These are phyloP conservation scores for Erythrolamprus reginae DNA, from an alignment of 2,113 vertebrate species.

Conservation along the genomic window DNA sequence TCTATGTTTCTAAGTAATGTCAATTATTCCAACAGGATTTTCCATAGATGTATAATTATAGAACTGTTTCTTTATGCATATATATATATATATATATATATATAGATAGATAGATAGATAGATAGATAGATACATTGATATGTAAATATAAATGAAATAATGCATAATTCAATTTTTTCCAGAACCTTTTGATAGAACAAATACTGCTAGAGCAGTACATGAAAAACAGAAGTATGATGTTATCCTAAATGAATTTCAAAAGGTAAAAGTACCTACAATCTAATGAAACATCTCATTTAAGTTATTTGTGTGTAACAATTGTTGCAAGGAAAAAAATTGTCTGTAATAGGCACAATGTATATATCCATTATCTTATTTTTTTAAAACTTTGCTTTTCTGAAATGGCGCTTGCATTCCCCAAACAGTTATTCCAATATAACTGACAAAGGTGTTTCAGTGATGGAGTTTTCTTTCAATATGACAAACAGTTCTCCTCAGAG, in stretches of 20 bases:
- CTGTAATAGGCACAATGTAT: neutral
- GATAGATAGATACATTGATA: neutral
- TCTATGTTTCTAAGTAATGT: no score
- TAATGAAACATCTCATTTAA: neutral
- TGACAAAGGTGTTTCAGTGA: neutral
- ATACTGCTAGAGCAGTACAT: slow-evolving; percentile 93
- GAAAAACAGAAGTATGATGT: slow-evolving; percentile 86
- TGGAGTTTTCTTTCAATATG: neutral
- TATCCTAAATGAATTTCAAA: slow-evolving; percentile 79
- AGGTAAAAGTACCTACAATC: slow-evolving; percentile 70
- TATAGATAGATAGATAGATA: neutral
- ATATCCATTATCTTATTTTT: neutral
- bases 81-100: no score
- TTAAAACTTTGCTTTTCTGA: neutral
- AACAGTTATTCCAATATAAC: neutral
- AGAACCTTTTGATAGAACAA: slow-evolving; percentile 95
- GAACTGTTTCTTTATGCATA: neutral
- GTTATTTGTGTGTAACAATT: neutral
- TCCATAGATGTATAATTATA: neutral
- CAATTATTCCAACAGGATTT: neutral
- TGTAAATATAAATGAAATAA: neutral
- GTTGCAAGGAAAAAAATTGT: neutral
- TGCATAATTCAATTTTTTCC: slow-evolving; percentile 42
- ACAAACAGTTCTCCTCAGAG: neutral
- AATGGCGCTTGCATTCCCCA: neutral